Percentiles rank a stretch among this genome's conserved stretches.
Conservation (phyloP, 1,140 invertebrate genomes). For the Cotesia glomerata region DNA sequence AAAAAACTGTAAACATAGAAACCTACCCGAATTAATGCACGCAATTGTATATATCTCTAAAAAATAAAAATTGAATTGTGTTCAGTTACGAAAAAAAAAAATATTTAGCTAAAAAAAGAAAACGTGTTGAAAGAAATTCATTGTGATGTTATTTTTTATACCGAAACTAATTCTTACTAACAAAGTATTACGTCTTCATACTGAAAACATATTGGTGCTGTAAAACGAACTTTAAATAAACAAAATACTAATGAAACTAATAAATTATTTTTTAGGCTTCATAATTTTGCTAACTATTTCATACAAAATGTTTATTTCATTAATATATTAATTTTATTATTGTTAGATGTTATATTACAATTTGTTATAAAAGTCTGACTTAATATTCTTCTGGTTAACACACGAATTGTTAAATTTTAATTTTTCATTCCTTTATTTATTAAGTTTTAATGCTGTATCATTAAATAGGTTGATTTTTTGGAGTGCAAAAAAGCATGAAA, state of each 20-base stretch:
- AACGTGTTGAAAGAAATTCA: neutral
- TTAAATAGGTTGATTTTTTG: slow-evolving; percentile 10
- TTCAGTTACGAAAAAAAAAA: neutral
- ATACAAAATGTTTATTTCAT: neutral
- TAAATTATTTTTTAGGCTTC: neutral
- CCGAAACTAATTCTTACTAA: slow-evolving; percentile 12
- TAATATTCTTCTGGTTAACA: neutral
- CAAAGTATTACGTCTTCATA: neutral
- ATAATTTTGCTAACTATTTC: neutral
- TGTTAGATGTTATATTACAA: neutral
- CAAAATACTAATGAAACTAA: neutral
- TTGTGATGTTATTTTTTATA: slow-evolving; percentile 27
- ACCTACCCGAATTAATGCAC: too few species aligned
- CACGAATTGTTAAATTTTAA: neutral
- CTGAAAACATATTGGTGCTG: slow-evolving; percentile 13
- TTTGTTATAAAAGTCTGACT: neutral
- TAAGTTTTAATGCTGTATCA: neutral
- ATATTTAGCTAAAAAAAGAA: neutral
- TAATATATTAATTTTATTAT: neutral
- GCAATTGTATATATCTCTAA: slow-evolving; percentile 74
- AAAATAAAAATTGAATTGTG: neutral
- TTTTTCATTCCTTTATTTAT: slow-evolving; percentile 1
- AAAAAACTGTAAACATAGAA: too few species aligned
- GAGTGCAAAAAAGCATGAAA: slow-evolving; percentile 51
- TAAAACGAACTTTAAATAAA: slow-evolving; percentile 9